A percentile compares a stretch with the other conserved stretches of the same genome.
Conservation (phyloP, 2,888 invertebrate species). For the Epirrhoe tristata region DNA sequence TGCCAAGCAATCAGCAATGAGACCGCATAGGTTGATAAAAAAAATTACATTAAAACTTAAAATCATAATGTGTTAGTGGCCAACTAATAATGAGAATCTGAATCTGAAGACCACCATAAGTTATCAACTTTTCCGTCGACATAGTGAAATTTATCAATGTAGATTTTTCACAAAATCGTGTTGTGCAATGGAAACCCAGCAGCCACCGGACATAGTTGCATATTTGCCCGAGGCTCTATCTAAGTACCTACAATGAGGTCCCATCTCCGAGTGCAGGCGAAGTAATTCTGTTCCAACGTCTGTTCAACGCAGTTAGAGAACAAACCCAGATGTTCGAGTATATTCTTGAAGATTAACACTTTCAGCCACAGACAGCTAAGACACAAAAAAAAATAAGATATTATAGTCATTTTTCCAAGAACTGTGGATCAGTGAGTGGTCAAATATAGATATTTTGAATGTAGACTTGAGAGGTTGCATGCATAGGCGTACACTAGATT, state of each 20-base stretch:
- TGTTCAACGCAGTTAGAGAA: constrained; percentile 6
- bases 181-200: constrained; percentile 31
- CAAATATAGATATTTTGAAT: no score
- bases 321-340: neutral
- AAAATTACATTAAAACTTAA: no score
- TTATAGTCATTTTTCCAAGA: no score
- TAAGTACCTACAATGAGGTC: constrained; percentile 32
- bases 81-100: no score
- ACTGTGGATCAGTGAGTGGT: no score
- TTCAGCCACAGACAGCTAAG: neutral
- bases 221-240: constrained; percentile 44
- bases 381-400: neutral
- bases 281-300: constrained; percentile 20
- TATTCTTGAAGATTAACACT: neutral
- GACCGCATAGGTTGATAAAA: no score
- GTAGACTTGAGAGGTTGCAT: no score
- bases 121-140: no score
- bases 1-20: no score
- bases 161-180: neutral
- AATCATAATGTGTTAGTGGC: no score
- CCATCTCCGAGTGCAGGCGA: constrained; percentile 18
- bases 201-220: constrained; percentile 42
- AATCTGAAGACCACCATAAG: no score
- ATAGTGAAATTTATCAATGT: neutral
- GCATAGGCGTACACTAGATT: no score